Evolutionary conservation across 2,888 invertebrate genomes (phyloP).

Genomic region (Scaptomyza polygonia): DNA sequence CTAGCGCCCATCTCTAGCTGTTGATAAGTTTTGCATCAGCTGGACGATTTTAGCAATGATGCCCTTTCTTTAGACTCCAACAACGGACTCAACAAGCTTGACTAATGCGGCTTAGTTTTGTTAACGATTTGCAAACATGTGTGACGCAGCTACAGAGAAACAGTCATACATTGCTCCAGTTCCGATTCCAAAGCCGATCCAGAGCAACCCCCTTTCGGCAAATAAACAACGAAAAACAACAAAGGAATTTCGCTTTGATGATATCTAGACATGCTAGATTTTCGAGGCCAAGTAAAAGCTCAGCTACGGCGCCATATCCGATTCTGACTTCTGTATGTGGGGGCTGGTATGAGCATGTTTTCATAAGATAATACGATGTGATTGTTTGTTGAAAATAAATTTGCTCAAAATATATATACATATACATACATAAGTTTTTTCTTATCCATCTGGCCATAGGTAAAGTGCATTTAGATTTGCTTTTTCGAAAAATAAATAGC

Average conservation of each 20-base stretch:
- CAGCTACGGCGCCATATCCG: constrained; percentile 47
- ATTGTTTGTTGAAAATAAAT: constrained; percentile 48
- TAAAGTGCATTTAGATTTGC: neutral
- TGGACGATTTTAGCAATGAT: constrained; percentile 25
- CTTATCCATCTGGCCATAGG: neutral
- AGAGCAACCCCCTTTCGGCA: constrained; percentile 25
- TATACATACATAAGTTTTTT: neutral
- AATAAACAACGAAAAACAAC: constrained; percentile 23
- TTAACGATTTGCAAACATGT: constrained; percentile 72
- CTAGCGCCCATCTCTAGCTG: constrained; percentile 3
- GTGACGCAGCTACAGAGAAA: constrained; percentile 24
- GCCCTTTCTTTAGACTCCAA: constrained; percentile 7
- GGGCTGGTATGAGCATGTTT: constrained; percentile 47
- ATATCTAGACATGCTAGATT: constrained; percentile 42
- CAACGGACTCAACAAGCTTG: constrained; percentile 43
- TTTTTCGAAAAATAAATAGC: neutral
- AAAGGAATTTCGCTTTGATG: constrained; percentile 59
- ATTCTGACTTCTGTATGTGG: constrained; percentile 30
- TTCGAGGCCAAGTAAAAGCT: constrained; percentile 9
- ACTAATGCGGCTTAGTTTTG: constrained; percentile 73
- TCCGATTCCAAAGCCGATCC: constrained; percentile 12
- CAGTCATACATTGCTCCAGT: constrained; percentile 5
- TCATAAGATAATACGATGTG: constrained; percentile 45
- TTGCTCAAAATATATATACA: constrained; percentile 2
- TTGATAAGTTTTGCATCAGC: constrained; percentile 38